A percentile compares a stretch with the other conserved stretches of the same genome.
Evolutionary conservation across 2,797 vertebrate genomes (phyloP).

Genomic region (Halcyon smyrnensis): DNA sequence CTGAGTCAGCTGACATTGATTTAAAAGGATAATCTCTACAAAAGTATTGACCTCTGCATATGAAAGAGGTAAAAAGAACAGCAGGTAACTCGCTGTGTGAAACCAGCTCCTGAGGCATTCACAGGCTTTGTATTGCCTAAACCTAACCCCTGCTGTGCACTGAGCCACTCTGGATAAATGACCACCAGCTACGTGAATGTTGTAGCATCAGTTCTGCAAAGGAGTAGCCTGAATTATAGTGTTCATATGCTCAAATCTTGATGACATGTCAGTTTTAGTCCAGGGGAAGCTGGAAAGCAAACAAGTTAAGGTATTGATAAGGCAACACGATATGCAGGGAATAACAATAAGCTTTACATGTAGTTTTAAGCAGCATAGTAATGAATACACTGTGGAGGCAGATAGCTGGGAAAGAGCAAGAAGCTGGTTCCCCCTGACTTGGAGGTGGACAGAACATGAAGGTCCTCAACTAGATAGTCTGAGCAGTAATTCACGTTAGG

Average conservation of each 20-base stretch:
- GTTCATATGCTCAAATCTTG: neutral
- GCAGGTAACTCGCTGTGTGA: neutral
- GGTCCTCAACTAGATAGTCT: neutral
- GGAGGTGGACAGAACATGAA: neutral
- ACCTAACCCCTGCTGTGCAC: neutral
- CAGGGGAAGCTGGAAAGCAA: neutral
- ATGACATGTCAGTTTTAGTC: neutral
- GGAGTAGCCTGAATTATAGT: neutral
- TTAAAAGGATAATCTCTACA: slow-evolving; percentile 60
- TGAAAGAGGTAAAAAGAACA: slow-evolving; percentile 25
- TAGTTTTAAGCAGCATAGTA: neutral
- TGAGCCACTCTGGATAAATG: neutral
- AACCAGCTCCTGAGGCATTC: neutral
- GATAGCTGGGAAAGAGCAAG: neutral
- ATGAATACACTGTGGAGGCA: neutral
- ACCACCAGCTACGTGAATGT: neutral
- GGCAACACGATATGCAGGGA: neutral
- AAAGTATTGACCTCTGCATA: slow-evolving; percentile 57
- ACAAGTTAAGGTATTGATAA: neutral
- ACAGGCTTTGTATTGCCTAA: neutral
- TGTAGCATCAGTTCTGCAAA: neutral
- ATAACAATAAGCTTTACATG: neutral
- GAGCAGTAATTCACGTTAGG: neutral
- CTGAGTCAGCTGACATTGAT: slow-evolving; percentile 33
- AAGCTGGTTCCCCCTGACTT: neutral